Percentiles rank a stretch among this genome's conserved stretches.
phyloP scores from a whole-genome alignment of 2,113 vertebrate genomes.

The Pampusana beccarii region DNA sequence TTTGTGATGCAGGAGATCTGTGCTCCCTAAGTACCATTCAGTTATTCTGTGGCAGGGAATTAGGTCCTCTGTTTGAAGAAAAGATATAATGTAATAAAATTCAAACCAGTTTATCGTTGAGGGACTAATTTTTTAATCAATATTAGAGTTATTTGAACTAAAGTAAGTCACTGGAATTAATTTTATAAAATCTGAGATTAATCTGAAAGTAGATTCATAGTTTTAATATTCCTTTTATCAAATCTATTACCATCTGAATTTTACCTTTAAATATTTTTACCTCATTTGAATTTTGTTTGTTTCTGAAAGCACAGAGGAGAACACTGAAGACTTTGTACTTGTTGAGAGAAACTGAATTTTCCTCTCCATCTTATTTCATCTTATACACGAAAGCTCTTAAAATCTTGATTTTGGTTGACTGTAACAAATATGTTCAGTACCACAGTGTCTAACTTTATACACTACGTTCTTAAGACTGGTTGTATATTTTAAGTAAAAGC shows the following conservation, averaged over 20 bases:
- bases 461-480: background rate
- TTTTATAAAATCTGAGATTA: background rate
- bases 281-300: background rate
- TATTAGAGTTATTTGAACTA: background rate
- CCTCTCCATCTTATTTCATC: background rate
- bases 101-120: background rate
- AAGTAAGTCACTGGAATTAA: background rate
- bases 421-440: background rate
- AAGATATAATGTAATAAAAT: background rate
- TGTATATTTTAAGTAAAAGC: background rate
- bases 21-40: background rate
- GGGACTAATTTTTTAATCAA: background rate
- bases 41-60: background rate
- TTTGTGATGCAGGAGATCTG: background rate
- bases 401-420: background rate
- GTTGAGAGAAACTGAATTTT: background rate
- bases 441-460: background rate
- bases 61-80: background rate
- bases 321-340: background rate
- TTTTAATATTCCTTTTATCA: background rate
- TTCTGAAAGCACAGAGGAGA: background rate
- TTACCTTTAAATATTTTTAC: background rate
- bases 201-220: background rate
- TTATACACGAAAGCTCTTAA: background rate
- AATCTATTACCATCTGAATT: background rate